These are phyloP conservation scores for Muraenolepis orangiensis DNA, from an alignment of 2,797 vertebrate species.

Conservation along the genomic window DNA sequence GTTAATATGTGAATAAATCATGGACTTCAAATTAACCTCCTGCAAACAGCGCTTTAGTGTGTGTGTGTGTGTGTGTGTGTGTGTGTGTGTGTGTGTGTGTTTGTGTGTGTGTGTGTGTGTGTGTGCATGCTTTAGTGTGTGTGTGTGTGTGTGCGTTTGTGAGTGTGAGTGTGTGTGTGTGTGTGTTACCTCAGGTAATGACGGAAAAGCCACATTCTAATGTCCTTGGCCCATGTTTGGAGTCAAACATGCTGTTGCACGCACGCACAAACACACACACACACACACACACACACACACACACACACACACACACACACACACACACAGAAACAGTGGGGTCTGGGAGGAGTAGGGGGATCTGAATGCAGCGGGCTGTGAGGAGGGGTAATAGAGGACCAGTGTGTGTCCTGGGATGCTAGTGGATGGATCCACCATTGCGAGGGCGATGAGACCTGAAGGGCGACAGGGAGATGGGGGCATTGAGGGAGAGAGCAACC, in stretches of 20 bases:
- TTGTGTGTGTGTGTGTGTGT: neutral
- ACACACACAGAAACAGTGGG: constrained; percentile 24
- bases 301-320: constrained; percentile 29
- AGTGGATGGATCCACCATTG: constrained; percentile 72
- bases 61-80: neutral
- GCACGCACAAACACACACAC: constrained; percentile 34
- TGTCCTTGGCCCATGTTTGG: constrained; percentile 40
- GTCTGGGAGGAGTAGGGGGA: constrained; percentile 23
- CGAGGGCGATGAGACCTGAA: constrained; percentile 75
- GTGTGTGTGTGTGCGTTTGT: neutral
- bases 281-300: constrained; percentile 33
- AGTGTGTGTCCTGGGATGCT: constrained; percentile 71
- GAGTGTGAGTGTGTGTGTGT: neutral
- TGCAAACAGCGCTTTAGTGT: constrained; percentile 66
- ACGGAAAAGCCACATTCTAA: constrained; percentile 38
- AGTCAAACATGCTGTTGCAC: constrained; percentile 18
- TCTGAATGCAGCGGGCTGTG: constrained; percentile 62
- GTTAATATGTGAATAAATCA: constrained; percentile 43
- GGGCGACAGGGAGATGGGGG: constrained; percentile 69
- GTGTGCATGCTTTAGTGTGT: neutral
- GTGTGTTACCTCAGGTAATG: constrained; percentile 9
- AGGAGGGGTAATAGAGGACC: constrained; percentile 71
- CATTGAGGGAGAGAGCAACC: constrained; percentile 69
- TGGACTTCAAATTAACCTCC: constrained; percentile 80
- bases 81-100: constrained; percentile 11